Conservation (phyloP, 1,140 invertebrate genomes). For the Conopomorpha cramerella region DNA sequence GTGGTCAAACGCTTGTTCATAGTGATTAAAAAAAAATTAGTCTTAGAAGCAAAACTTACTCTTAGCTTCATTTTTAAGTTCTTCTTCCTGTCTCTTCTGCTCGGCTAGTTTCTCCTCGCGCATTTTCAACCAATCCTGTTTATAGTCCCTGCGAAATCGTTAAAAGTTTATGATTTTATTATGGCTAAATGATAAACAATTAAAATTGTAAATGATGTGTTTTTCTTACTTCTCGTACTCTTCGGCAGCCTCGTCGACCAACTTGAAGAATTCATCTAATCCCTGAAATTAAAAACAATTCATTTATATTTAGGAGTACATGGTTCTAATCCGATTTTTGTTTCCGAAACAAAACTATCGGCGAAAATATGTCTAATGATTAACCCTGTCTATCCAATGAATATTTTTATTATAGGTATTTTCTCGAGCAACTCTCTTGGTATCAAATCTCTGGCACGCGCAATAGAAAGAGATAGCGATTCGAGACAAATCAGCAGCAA, state of each 20-base stretch:
- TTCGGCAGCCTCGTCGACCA: constrained; percentile 67
- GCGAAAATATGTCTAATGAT: no score
- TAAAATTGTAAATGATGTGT: background rate
- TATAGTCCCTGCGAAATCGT: constrained; percentile 68
- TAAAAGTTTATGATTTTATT: background rate
- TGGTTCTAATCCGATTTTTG: no score
- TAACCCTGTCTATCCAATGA: no score
- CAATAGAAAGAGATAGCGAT: no score
- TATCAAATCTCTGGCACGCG: no score
- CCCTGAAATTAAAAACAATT: constrained; percentile 58
- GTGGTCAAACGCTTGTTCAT: background rate
- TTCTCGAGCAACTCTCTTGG: no score
- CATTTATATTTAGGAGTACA: no score
- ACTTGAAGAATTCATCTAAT: constrained; percentile 70
- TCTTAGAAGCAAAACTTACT: constrained; percentile 8
- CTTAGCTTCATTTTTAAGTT: constrained; percentile 19
- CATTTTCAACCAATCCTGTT: constrained; percentile 72
- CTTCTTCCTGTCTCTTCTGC: constrained; percentile 45
- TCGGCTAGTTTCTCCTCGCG: constrained; percentile 60
- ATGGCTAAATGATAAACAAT: background rate
- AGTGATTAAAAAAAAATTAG: no score
- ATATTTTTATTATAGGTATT: no score
- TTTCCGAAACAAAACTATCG: no score
- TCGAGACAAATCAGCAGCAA: no score
- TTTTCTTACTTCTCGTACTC: constrained; percentile 74